Evolutionary conservation across 2,113 vertebrate genomes (phyloP).

Genomic region (Rhabdomys dilectus): DNA sequence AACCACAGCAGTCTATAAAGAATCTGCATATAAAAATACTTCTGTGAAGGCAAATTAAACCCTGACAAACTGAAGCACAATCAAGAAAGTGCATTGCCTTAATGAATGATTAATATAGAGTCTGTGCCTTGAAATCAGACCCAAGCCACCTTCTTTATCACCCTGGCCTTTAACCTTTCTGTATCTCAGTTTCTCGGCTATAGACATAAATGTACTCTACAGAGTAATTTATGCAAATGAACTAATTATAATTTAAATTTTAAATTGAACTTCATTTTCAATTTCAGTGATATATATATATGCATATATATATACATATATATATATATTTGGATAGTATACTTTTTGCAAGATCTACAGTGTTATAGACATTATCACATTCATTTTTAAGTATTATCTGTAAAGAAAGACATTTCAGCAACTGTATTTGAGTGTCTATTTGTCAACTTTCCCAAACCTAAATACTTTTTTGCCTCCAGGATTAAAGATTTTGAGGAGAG

Average conservation of each 20-base stretch:
- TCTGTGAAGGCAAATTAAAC: slow-evolving; percentile 63
- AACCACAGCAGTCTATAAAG: slow-evolving; percentile 36
- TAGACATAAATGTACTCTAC: not conserved
- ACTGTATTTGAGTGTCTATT: not conserved
- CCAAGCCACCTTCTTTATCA: slow-evolving; percentile 6
- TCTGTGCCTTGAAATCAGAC: slow-evolving; percentile 47
- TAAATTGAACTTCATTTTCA: slow-evolving; percentile 49
- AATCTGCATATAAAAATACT: slow-evolving; percentile 51
- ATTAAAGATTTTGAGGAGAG: slow-evolving; percentile 16
- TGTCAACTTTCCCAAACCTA: not conserved
- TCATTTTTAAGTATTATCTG: slow-evolving; percentile 22
- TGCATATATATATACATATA: too few species aligned
- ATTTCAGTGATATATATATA: not conserved
- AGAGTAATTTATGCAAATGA: slow-evolving; percentile 57
- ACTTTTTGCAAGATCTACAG: not conserved
- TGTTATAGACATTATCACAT: not conserved
- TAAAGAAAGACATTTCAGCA: not conserved
- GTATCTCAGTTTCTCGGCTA: not conserved
- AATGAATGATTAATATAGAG: slow-evolving; percentile 55
- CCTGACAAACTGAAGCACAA: slow-evolving; percentile 22
- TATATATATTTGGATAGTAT: not conserved
- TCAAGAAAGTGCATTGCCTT: slow-evolving; percentile 28
- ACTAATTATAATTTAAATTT: slow-evolving; percentile 58
- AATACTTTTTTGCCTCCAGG: not conserved
- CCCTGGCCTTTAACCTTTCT: not conserved